A percentile compares a stretch with the other conserved stretches of the same genome.
These are phyloP conservation scores for Idaea aversata DNA, from an alignment of 2,888 invertebrate genomes.

Conservation along the genomic window DNA sequence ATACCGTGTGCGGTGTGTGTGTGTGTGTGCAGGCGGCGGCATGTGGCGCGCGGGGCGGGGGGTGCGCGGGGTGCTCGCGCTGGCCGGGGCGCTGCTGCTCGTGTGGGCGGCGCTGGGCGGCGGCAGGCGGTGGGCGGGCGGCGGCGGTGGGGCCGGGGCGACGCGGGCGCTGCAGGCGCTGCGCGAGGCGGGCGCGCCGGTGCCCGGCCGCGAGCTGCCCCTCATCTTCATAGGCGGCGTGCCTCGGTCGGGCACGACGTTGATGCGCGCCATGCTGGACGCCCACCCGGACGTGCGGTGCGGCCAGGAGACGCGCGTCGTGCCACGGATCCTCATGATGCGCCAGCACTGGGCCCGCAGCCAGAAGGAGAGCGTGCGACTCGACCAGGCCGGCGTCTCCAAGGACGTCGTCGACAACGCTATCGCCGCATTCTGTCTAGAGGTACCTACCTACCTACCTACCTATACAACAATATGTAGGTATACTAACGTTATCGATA, in stretches of 20 bases:
- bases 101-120: conserved; percentile 40
- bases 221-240: conserved; percentile 98
- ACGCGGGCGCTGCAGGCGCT: conserved; percentile 32
- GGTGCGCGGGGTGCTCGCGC: conserved; percentile 21
- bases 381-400: conserved; percentile 96
- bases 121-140: conserved; percentile 27
- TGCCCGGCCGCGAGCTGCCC: conserved; percentile 91
- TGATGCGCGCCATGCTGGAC: conserved; percentile 98
- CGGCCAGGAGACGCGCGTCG: conserved; percentile 98
- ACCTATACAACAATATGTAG: neutral
- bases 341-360: conserved; percentile 97
- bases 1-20: neutral
- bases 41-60: conserved; percentile 20
- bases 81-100: conserved; percentile 38
- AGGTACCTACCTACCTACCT: conserved; percentile 67
- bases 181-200: conserved; percentile 36
- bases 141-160: conserved; percentile 34
- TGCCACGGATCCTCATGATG: conserved; percentile 97
- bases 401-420: conserved; percentile 96
- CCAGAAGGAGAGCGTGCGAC: conserved; percentile 92
- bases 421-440: conserved; percentile 97
- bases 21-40: no score
- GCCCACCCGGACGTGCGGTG: conserved; percentile 98
- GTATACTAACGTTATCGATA: no score
- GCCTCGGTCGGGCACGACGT: conserved; percentile 97